A percentile compares a stretch with the other conserved stretches of the same genome.
phyloP scores from a whole-genome alignment of 1,140 invertebrate genomes.

The Drosophila tropicalis region DNA sequence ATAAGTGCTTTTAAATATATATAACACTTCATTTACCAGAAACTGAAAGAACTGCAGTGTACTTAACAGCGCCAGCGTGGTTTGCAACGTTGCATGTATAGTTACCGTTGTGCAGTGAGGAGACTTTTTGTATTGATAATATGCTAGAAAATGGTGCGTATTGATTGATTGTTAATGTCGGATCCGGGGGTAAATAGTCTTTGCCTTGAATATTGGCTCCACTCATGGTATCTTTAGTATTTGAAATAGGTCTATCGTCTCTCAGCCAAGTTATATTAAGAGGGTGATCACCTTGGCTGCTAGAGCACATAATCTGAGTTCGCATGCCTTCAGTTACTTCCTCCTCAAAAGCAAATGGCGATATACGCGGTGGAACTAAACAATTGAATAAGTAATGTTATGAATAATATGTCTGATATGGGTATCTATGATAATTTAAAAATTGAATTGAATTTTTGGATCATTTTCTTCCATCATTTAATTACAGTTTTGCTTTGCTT shows the following conservation, averaged over 20 bases:
- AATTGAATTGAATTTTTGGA: too few relatives aligned
- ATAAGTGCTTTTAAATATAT: conserved; percentile 30
- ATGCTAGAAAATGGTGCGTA: conserved; percentile 84
- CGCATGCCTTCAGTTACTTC: conserved; percentile 89
- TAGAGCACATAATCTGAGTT: conserved; percentile 90
- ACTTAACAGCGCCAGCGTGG: conserved; percentile 85
- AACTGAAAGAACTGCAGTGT: conserved; percentile 87
- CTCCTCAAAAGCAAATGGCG: conserved; percentile 86
- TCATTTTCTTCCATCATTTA: too few relatives aligned
- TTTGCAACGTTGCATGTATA: conserved; percentile 88
- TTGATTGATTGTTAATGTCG: conserved; percentile 78
- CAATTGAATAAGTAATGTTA: conserved; percentile 46
- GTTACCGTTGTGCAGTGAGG: conserved; percentile 86
- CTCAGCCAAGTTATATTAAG: conserved; percentile 88
- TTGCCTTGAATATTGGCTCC: conserved; percentile 23
- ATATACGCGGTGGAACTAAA: conserved; percentile 87
- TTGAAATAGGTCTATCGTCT: conserved; percentile 83
- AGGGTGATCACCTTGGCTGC: conserved; percentile 90
- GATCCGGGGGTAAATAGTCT: conserved; percentile 51
- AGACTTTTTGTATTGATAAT: conserved; percentile 86
- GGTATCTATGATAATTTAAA: neutral
- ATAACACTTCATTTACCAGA: conserved; percentile 85
- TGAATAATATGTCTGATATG: conserved; percentile 14
- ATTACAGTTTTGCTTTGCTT: too few relatives aligned
- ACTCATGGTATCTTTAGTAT: conserved; percentile 22